These are phyloP conservation scores for Decapterus maruadsi DNA, from an alignment of 2,797 vertebrate genomes.

Conservation along the genomic window DNA sequence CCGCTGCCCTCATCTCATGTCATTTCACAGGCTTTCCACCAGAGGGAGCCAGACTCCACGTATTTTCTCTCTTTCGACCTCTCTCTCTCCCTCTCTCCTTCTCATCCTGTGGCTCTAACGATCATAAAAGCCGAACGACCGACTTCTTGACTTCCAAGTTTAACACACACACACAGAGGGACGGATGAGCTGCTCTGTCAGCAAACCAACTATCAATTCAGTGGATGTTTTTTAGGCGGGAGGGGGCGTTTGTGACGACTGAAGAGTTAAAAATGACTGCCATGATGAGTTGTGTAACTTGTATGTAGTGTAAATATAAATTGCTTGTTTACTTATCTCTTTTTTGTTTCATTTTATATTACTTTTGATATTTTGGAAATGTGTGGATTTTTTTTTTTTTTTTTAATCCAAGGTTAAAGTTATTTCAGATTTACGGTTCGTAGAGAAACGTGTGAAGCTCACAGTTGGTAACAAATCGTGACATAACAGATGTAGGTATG, in stretches of 20 bases:
- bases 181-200: slow-evolving; percentile 31
- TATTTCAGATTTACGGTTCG: slow-evolving; percentile 54
- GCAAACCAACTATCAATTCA: slow-evolving; percentile 65
- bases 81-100: too few relatives aligned
- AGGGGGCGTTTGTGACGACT: slow-evolving; percentile 17
- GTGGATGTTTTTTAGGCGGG: slow-evolving; percentile 43
- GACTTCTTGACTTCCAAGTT: slow-evolving; percentile 62
- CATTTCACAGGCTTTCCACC: slow-evolving; percentile 61
- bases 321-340: slow-evolving; percentile 86
- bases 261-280: slow-evolving; percentile 66
- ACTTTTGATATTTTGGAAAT: slow-evolving; percentile 82
- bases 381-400: slow-evolving; percentile 57
- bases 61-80: slow-evolving; percentile 4
- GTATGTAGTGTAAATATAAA: slow-evolving; percentile 89
- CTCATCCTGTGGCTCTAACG: slow-evolving; percentile 57
- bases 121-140: slow-evolving; percentile 65
- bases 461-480: slow-evolving; percentile 59
- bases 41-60: slow-evolving; percentile 69
- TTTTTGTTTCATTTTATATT: slow-evolving; percentile 72
- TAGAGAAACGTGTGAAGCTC: slow-evolving; percentile 59
- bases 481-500: slow-evolving; percentile 71
- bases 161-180: slow-evolving; percentile 37
- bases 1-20: slow-evolving; percentile 52
- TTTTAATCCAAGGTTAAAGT: slow-evolving; percentile 60
- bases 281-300: slow-evolving; percentile 75